phyloP scores from a whole-genome alignment of 2,113 vertebrate species.

The Neodontobutis hainanensis region DNA sequence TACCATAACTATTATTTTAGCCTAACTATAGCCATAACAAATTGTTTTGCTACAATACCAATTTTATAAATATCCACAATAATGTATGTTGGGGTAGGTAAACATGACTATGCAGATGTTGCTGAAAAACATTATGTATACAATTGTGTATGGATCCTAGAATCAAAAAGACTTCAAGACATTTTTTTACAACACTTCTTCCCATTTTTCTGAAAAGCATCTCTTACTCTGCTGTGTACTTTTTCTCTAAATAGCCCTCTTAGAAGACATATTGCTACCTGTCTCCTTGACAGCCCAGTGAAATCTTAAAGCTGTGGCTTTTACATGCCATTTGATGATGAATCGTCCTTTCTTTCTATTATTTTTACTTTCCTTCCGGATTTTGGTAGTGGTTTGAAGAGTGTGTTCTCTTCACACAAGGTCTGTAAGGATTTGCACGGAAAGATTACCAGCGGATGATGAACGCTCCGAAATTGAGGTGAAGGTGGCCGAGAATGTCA shows the following conservation, averaged over 20 bases:
- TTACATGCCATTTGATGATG: conserved; percentile 58
- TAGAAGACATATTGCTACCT: conserved; percentile 25
- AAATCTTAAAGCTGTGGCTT: conserved; percentile 49
- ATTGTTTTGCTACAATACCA: too few species aligned
- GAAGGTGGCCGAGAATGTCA: conserved; percentile 74
- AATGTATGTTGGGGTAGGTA: too few species aligned
- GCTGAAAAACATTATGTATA: too few species aligned
- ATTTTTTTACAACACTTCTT: too few species aligned
- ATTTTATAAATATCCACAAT: too few species aligned
- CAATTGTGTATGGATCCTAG: too few species aligned
- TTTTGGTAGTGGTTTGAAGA: conserved; percentile 34
- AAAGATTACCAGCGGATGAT: conserved; percentile 76
- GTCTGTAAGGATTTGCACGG: conserved; percentile 73
- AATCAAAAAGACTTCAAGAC: too few species aligned
- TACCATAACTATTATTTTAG: too few species aligned
- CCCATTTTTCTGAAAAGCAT: conserved; percentile 18
- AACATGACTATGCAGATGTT: too few species aligned
- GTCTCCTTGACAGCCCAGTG: conserved; percentile 37
- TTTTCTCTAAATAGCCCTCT: conserved; percentile 22
- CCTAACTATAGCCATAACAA: too few species aligned
- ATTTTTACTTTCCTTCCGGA: neutral
- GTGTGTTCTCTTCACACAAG: conserved; percentile 56
- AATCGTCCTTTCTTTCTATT: conserved; percentile 43
- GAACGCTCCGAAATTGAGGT: conserved; percentile 69
- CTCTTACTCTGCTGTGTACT: conserved; percentile 18